Base-by-base conservation (phyloP, 2,113 vertebrate genomes). In the Equus przewalskii region DNA sequence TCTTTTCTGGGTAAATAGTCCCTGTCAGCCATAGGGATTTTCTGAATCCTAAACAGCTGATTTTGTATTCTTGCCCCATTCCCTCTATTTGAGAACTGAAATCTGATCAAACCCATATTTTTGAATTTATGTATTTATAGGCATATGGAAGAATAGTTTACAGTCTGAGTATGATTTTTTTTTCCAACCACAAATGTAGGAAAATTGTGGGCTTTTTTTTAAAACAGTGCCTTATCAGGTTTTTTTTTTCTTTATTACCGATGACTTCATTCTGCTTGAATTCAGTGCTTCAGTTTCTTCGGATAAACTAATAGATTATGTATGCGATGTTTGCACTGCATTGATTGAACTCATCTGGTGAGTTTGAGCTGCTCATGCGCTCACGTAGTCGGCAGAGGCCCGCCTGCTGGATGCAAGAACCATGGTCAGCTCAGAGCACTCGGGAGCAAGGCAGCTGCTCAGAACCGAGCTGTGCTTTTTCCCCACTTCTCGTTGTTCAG, bases 241-340 rank as follows among this genome's bases (percentile, higher is more conserved):
- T 98, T 95, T 97, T 92, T 95, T 69, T 98, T 96, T 62, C 95
- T 98, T 98, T 98, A 98, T 99, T 98, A 98, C 98, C 98, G 98
- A 99, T 99, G 99, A 99, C 98, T 99, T 99, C 99, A 99, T 99
- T 99, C 98, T 97, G 97, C 98, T 98, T 99, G 98, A 99, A 99
- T 99, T 98, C 98, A 98, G 91, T 98, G 98, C 98, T 99, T 98
- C 97, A 51, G 97, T 99, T 99, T 99, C 98, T 98, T 98, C 98
- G 97, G 98, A 98, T 99, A 99, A 99, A 99, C 99, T 99, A 99
- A 99, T 99, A 99, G 99, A 99, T 99, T 99, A 99, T 99, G 99
- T 98, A 99, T 99, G 99, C 98, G 84, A 98, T 99, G 99, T 99
- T 99, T 99, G 98, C 98, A 98, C 97, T 92, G 87, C 58, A 97